Percentiles rank a stretch among this genome's conserved stretches.
phyloP scores from a whole-genome alignment of 92 coral and sea anemone species.

The Meandrina meandrites region DNA sequence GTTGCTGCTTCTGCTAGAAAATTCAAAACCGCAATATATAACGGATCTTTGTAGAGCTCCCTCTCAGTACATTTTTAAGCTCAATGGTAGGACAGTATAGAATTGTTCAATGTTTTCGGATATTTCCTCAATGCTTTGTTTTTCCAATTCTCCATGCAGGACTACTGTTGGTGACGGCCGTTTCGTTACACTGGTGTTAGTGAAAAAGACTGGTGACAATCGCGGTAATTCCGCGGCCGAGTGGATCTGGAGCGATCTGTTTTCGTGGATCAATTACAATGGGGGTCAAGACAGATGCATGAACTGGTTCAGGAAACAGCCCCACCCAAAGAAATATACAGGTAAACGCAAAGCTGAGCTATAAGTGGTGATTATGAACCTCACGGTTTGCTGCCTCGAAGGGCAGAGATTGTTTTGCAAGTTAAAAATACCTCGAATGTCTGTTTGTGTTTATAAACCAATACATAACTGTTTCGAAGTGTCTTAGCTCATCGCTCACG shows the following conservation, averaged over 20 bases:
- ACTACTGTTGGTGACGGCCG: slow-evolving; percentile 19
- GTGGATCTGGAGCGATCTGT: slow-evolving; percentile 73
- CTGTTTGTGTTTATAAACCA: no score
- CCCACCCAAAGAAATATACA: slow-evolving; percentile 15
- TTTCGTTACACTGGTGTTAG: slow-evolving; percentile 37
- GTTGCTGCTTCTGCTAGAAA: no score
- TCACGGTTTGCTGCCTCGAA: no score
- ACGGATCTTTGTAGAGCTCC: no score
- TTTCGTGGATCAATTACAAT: slow-evolving; percentile 33
- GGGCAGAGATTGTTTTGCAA: no score
- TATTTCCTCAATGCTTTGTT: not conserved
- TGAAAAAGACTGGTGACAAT: slow-evolving; percentile 12
- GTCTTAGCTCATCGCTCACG: no score
- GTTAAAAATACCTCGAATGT: no score
- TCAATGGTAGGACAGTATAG: no score
- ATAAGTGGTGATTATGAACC: no score
- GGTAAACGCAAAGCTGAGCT: slow-evolving; percentile 8
- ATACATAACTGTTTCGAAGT: no score
- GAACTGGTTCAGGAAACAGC: slow-evolving; percentile 41
- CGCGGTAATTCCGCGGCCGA: slow-evolving; percentile 35
- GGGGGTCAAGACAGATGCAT: slow-evolving; percentile 23
- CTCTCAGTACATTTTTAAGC: no score
- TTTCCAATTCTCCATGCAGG: not conserved
- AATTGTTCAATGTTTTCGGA: not conserved
- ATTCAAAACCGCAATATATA: no score